These are phyloP conservation scores for Motacilla tschutschensis DNA, from an alignment of 2,113 vertebrate species.

Conservation along the genomic window DNA sequence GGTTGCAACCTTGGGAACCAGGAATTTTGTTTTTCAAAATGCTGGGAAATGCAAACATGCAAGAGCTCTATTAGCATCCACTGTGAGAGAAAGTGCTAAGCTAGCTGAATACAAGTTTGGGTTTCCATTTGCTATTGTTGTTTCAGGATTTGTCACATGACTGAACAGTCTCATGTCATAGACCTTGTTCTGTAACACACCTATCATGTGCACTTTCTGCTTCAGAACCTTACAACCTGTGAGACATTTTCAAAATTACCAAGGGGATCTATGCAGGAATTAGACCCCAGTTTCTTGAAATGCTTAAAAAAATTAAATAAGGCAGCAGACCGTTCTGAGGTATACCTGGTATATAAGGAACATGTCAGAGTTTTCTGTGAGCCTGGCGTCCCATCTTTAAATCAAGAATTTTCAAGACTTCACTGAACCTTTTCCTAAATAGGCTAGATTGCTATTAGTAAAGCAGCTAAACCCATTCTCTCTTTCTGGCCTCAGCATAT, in stretches of 20 bases:
- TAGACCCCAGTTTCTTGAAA: neutral
- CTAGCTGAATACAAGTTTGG: neutral
- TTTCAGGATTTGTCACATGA: neutral
- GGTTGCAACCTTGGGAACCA: neutral
- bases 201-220: neutral
- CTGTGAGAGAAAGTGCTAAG: neutral
- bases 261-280: neutral
- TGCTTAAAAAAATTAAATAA: neutral
- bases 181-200: neutral
- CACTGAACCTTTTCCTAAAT: neutral
- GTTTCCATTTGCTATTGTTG: neutral
- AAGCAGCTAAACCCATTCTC: neutral
- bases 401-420: neutral
- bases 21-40: neutral
- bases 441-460: neutral
- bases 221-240: neutral
- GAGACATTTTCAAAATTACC: neutral
- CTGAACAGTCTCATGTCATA: neutral
- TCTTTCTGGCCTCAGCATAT: neutral
- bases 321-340: rapidly evolving
- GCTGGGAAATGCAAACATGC: neutral
- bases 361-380: neutral
- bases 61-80: neutral
- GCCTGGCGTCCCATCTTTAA: neutral
- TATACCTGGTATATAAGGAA: neutral